phyloP scores from a whole-genome alignment of 2,888 invertebrate species.

The Craniophora ligustri region DNA sequence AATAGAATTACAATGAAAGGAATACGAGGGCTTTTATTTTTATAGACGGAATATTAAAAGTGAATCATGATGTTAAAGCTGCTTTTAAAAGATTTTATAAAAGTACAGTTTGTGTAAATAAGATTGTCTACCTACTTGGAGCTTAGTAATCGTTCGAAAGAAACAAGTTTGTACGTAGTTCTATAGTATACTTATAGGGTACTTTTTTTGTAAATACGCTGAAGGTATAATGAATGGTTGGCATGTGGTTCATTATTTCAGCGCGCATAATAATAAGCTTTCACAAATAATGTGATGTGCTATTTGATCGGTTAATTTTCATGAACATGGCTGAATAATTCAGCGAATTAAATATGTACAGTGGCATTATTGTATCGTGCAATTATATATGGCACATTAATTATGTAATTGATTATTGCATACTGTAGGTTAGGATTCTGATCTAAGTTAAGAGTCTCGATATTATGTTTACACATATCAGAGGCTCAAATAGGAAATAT shows the following conservation, averaged over 20 bases:
- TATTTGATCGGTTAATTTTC: conserved; percentile 60
- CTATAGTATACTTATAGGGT: too few relatives aligned
- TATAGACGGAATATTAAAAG: conserved; percentile 39
- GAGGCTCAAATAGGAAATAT: too few relatives aligned
- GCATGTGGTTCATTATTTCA: conserved; percentile 43
- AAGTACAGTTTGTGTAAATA: conserved; percentile 29
- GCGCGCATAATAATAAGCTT: conserved; percentile 54
- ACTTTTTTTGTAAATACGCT: conserved; percentile 22
- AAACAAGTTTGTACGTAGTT: too few relatives aligned
- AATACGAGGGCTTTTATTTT: conserved; percentile 50
- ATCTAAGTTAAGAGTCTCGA: not conserved
- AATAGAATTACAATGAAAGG: conserved; percentile 67
- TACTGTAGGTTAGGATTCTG: not conserved
- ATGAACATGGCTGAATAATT: conserved; percentile 59
- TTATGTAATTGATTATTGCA: conserved; percentile 27
- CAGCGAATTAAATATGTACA: conserved; percentile 52
- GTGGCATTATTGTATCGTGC: conserved; percentile 43
- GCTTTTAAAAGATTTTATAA: conserved; percentile 13
- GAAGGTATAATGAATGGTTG: conserved; percentile 29
- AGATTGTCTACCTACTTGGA: conserved; percentile 28
- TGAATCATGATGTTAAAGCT: conserved; percentile 23
- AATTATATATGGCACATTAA: conserved; percentile 36
- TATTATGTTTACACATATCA: too few relatives aligned
- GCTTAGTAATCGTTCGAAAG: conserved; percentile 64
- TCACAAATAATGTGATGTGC: conserved; percentile 59